Evolutionary conservation across 2,888 invertebrate species (phyloP), one percentile per base, ranked within the genome.

Genomic region (Auanema freiburgensis): DNA sequence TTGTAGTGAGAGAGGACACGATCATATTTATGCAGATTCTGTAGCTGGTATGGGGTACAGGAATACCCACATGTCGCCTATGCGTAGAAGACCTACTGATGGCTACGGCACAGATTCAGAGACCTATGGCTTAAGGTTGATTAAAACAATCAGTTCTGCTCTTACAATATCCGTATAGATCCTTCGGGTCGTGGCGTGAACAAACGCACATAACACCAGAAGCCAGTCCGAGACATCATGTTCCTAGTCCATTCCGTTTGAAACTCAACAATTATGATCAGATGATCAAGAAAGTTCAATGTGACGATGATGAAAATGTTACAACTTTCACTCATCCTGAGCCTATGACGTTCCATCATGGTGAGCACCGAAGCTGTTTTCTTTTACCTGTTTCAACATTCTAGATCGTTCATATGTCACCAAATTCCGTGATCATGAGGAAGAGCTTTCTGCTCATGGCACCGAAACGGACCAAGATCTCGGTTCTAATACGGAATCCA

Each of bases 261-360:
- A 65, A 67, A 21, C 79, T 78, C 63, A 67, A 68, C 40, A 80
- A 79, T 63, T 78, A 80, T 41, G 79, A 77, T 25, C 72, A 74
- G 49, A 58, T 80, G 52, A 65, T 79, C 40, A 66, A 66, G 21
- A 73, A 71, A 50, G 61, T 77, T 59, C 59, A 72, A 21, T 64
- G 68, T 41, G 65, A 67, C 42, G 71, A 71, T 16, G 54, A 60
- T 25, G 61, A 56, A 5, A 51, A 50, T 14, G 18, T n/a, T 5
- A 52, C 53, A 21, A 16, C n/a, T 24, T 52, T n/a, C 25, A 24
- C 23, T 5, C n/a, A n/a, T 23, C 23, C n/a, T 4, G 18, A 52
- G 8, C n/a, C 25, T 4, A 24, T 21, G 53, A 5, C 21, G 3
- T n/a, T 18, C 21, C 3, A n/a, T 21, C 3, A 52, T 52, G 16